Percentiles rank a stretch among this genome's conserved stretches.
These are phyloP conservation scores for Eurytoma californica DNA, from an alignment of 2,888 invertebrate species.

Conservation along the genomic window DNA sequence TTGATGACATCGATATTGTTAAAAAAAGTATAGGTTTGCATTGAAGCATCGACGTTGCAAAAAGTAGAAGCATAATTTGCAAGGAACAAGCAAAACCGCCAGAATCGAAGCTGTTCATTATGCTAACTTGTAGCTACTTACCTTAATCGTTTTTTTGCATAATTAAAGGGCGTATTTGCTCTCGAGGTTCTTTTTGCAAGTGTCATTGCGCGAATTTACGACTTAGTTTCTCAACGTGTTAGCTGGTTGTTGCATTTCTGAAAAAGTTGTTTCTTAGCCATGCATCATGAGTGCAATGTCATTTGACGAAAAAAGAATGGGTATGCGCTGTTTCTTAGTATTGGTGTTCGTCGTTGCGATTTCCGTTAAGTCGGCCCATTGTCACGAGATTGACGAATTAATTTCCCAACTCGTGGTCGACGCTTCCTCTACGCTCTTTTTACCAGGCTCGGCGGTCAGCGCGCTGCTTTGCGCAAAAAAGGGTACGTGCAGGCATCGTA, in stretches of 20 bases:
- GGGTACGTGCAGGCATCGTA: background rate
- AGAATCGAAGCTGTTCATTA: constrained; percentile 43
- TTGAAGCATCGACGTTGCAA: background rate
- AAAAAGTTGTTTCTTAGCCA: background rate
- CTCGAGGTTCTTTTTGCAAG: no score
- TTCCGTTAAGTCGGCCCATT: background rate
- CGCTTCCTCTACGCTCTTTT: constrained; percentile 30
- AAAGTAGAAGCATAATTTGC: constrained; percentile 45
- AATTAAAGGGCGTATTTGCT: constrained; percentile 25
- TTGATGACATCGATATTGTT: constrained; percentile 32
- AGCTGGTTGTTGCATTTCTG: no score
- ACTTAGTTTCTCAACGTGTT: background rate
- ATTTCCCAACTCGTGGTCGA: constrained; percentile 45
- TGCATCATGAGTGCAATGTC: background rate
- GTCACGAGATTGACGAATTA: constrained; percentile 41
- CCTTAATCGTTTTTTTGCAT: constrained; percentile 30
- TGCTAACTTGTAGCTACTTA: constrained; percentile 23
- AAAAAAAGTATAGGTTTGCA: no score
- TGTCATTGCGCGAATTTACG: no score
- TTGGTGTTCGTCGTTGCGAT: background rate
- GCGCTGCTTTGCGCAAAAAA: constrained; percentile 38
- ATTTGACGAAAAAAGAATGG: background rate
- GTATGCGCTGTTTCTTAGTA: constrained; percentile 11
- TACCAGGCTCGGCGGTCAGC: constrained; percentile 30
- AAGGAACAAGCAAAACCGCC: constrained; percentile 9